These are phyloP conservation scores for Micrastur ruficollis DNA, from an alignment of 2,797 vertebrate species.

Conservation along the genomic window DNA sequence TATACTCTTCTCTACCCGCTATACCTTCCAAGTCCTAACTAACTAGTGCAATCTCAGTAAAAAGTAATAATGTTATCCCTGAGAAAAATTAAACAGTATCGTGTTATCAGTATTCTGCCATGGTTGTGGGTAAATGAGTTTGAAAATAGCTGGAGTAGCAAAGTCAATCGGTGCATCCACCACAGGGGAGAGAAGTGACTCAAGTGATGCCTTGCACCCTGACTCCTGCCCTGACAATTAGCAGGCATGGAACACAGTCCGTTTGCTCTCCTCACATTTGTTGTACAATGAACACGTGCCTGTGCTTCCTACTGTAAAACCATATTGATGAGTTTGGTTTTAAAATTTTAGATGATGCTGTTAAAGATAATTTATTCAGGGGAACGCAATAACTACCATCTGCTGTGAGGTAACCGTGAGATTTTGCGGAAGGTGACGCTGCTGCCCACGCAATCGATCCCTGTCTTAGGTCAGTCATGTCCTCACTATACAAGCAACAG, in stretches of 20 bases:
- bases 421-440: background rate
- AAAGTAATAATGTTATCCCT: background rate
- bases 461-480: background rate
- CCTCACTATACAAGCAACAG: background rate
- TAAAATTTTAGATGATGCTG: background rate
- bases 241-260: background rate
- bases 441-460: accelerated
- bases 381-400: background rate
- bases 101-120: background rate
- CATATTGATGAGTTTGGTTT: background rate
- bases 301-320: background rate
- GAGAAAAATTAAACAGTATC: background rate
- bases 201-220: accelerated
- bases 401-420: background rate
- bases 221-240: background rate
- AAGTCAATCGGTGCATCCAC: background rate
- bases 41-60: background rate
- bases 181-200: background rate
- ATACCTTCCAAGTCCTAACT: background rate
- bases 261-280: background rate
- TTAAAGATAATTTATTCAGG: background rate
- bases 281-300: background rate
- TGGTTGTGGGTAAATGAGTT: background rate
- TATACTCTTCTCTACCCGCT: background rate
- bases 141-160: background rate